Conservation (phyloP, 2,797 vertebrate species). For the Helicolenus hilgendorfi region DNA sequence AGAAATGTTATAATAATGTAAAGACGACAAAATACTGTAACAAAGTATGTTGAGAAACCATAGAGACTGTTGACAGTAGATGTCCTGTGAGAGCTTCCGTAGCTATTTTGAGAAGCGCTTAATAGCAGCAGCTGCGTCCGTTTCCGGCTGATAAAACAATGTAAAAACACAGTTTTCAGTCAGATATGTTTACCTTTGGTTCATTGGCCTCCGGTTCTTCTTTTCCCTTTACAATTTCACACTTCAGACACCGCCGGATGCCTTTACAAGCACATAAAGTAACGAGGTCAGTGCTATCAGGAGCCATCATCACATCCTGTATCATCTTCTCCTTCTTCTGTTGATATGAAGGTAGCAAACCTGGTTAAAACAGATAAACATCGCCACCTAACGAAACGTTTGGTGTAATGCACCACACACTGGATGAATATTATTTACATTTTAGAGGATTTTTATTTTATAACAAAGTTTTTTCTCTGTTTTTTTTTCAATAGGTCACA, state of each 20-base stretch:
- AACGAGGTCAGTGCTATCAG: not conserved
- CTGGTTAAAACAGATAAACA: rapidly evolving
- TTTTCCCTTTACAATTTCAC: constrained; percentile 44
- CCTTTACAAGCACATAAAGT: constrained; percentile 77
- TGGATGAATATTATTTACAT: not conserved
- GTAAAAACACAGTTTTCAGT: rapidly evolving
- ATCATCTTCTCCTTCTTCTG: constrained; percentile 18
- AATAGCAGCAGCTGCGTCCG: not conserved
- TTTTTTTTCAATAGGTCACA: no score
- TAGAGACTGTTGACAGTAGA: not conserved
- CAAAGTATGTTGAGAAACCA: not conserved
- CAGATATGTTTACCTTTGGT: constrained; percentile 43
- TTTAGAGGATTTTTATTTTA: not conserved
- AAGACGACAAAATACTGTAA: no score
- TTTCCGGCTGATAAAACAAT: not conserved
- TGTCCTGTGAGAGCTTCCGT: constrained; percentile 43
- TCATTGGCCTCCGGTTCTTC: not conserved
- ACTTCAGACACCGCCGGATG: constrained; percentile 70
- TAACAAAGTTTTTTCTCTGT: not conserved
- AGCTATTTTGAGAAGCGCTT: not conserved
- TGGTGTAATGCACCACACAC: not conserved
- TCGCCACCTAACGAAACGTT: constrained; percentile 26
- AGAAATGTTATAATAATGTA: not conserved
- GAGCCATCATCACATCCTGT: not conserved
- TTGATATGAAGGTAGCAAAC: rapidly evolving